A percentile compares a stretch with the other conserved stretches of the same genome.
phyloP scores from a whole-genome alignment of 92 coral and sea anemone genomes.

The Epizoanthus rinbou region DNA sequence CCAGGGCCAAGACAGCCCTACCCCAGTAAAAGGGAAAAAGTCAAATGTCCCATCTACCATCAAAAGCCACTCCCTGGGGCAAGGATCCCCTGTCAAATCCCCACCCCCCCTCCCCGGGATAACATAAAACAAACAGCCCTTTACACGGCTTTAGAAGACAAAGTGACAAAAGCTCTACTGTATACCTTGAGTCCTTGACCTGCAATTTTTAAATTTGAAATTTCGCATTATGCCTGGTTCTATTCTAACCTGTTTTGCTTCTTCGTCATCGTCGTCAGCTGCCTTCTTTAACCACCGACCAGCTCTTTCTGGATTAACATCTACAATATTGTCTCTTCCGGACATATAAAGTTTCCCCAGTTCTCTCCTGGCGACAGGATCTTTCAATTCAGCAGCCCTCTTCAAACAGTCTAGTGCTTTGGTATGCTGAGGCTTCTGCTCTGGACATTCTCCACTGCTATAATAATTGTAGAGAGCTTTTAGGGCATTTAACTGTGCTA shows the following conservation, averaged over 20 bases:
- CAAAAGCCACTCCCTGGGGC: too few species aligned
- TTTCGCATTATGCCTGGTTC: too few species aligned
- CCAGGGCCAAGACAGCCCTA: too few species aligned
- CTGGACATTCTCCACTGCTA: conserved; percentile 19
- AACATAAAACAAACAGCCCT: too few species aligned
- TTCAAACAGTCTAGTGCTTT: conserved; percentile 27
- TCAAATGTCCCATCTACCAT: too few species aligned
- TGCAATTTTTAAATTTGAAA: too few species aligned
- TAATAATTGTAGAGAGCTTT: conserved; percentile 14
- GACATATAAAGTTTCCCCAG: conserved; percentile 28
- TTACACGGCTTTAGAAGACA: too few species aligned
- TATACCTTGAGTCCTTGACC: too few species aligned
- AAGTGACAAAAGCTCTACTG: too few species aligned
- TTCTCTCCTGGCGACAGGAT: conserved; percentile 6
- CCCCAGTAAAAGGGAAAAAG: too few species aligned
- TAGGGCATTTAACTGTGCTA: conserved; percentile 10
- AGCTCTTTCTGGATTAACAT: conserved; percentile 18
- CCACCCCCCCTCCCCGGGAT: too few species aligned
- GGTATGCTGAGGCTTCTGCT: conserved; percentile 12
- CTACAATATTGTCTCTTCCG: background rate
- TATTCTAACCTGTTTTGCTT: conserved; percentile 10
- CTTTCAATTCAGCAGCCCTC: conserved; percentile 11
- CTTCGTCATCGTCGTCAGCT: conserved; percentile 2
- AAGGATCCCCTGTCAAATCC: too few species aligned
- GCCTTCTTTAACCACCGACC: conserved; percentile 29